These are phyloP conservation scores for Hemicentrotus pulcherrimus DNA, from an alignment of 35 echinoderm and acorn worm species.

Conservation along the genomic window DNA sequence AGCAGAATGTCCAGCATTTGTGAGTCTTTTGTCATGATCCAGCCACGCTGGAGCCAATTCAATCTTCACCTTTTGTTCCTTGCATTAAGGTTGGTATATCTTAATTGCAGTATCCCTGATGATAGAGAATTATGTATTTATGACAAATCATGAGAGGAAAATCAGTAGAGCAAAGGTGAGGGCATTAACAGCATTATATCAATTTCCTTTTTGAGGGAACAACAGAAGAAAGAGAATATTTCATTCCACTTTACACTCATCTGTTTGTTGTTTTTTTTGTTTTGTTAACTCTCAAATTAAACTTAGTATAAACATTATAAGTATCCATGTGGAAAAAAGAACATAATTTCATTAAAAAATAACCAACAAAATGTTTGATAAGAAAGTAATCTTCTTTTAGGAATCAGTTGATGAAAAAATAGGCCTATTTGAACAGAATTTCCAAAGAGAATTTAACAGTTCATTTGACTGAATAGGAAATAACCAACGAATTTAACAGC, in stretches of 20 bases:
- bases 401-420: too few relatives aligned
- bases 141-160: neutral
- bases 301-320: too few relatives aligned
- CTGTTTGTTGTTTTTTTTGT: neutral
- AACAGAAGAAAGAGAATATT: neutral
- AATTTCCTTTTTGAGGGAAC: neutral
- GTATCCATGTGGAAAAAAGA: too few relatives aligned
- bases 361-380: neutral
- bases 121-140: neutral
- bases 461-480: too few relatives aligned
- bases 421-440: too few relatives aligned
- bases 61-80: neutral
- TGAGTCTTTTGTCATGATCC: neutral
- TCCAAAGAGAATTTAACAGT: too few relatives aligned
- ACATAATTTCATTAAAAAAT: neutral
- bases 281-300: too few relatives aligned
- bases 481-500: too few relatives aligned
- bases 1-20: neutral
- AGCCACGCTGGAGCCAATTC: neutral
- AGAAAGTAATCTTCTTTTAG: too few relatives aligned
- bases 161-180: neutral
- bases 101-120: slow-evolving; percentile 12
- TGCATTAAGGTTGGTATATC: neutral
- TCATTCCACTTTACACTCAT: neutral
- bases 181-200: neutral